Conservation (phyloP, 2,888 invertebrate species). For the Apoda limacodes region DNA sequence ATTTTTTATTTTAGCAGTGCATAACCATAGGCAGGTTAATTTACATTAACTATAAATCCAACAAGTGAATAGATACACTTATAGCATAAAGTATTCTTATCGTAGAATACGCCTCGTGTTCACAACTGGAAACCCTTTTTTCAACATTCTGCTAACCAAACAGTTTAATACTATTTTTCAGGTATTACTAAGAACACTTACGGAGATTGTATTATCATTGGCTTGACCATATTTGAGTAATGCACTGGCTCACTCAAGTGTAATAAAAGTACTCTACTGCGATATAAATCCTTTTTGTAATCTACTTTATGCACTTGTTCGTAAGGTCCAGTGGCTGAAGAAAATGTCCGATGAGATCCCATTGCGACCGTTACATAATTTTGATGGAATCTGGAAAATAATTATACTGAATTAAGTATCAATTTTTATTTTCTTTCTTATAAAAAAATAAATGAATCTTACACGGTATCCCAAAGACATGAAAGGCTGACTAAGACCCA, state of each 20-base stretch:
- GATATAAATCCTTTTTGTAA: slow-evolving; percentile 65
- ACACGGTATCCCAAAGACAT: slow-evolving; percentile 60
- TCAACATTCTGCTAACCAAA: no score
- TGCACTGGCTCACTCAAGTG: slow-evolving; percentile 70
- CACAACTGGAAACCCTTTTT: no score
- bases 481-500: slow-evolving; percentile 74
- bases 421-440: slow-evolving; percentile 1
- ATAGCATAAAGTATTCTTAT: no score
- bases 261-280: slow-evolving; percentile 72
- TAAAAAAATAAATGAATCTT: slow-evolving; percentile 23
- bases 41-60: no score
- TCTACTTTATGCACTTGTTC: slow-evolving; percentile 77
- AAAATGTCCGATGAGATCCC: slow-evolving; percentile 74
- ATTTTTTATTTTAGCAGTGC: no score
- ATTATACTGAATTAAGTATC: slow-evolving; percentile 2
- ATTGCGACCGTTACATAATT: slow-evolving; percentile 74
- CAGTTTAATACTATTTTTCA: no score
- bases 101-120: no score
- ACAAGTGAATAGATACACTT: no score
- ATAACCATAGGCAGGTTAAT: no score
- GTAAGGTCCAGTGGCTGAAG: slow-evolving; percentile 71
- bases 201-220: slow-evolving; percentile 68
- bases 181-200: slow-evolving; percentile 36
- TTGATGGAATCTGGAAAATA: slow-evolving; percentile 52
- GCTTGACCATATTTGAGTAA: slow-evolving; percentile 74